Conservation (phyloP, 2,113 vertebrate species). For the Prinia subflava region DNA sequence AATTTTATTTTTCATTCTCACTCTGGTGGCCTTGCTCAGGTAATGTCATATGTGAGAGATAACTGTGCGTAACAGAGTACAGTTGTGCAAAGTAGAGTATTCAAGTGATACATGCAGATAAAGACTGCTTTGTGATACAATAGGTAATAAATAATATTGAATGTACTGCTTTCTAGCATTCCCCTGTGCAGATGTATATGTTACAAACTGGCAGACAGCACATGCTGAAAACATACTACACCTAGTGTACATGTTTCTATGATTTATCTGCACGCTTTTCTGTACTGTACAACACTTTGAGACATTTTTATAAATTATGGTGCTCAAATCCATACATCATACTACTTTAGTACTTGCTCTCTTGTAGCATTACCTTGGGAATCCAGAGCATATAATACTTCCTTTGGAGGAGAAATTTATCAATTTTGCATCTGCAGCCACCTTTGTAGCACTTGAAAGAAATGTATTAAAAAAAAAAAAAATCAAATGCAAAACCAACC, state of each 20-base stretch:
- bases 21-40: neutral
- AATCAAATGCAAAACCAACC: neutral
- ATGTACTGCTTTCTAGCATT: neutral
- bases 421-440: neutral
- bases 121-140: neutral
- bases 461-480: neutral
- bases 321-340: neutral
- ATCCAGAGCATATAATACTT: slow-evolving; percentile 11
- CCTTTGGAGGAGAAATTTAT: slow-evolving; percentile 7
- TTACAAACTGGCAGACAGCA: neutral
- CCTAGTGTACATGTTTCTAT: neutral
- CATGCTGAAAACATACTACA: neutral
- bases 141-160: neutral
- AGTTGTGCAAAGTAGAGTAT: neutral
- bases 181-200: neutral
- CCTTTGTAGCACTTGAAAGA: slow-evolving; percentile 10
- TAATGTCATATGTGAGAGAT: neutral
- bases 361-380: neutral
- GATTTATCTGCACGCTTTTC: neutral
- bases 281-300: neutral
- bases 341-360: neutral
- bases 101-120: neutral
- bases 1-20: neutral
- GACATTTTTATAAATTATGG: slow-evolving; percentile 11
- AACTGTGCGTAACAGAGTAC: neutral